phyloP scores from a whole-genome alignment of 2,888 invertebrate species.

The Thumatha senex region DNA sequence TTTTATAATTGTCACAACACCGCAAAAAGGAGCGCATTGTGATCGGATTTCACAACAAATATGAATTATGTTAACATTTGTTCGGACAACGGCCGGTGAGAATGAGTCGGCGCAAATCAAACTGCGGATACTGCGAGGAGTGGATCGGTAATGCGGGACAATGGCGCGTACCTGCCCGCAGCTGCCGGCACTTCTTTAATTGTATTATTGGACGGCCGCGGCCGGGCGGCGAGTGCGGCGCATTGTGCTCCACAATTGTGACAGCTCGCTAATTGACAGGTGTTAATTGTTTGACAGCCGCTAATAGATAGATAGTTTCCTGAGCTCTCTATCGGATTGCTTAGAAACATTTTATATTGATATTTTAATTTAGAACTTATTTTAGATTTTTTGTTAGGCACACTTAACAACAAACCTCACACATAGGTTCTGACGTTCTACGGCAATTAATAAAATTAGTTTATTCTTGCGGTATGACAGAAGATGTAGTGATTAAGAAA shows the following conservation, averaged over 20 bases:
- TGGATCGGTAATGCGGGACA: constrained; percentile 2
- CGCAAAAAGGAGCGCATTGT: constrained; percentile 37
- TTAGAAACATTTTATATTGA: too few relatives aligned
- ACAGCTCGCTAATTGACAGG: constrained; percentile 63
- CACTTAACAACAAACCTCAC: too few relatives aligned
- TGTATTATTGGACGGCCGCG: constrained; percentile 35
- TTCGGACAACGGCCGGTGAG: constrained; percentile 9
- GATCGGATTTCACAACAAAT: constrained; percentile 48
- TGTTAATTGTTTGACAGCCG: constrained; percentile 29
- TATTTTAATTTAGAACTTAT: too few relatives aligned
- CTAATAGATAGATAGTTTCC: not conserved
- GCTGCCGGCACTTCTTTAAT: constrained; percentile 49
- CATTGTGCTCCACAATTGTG: constrained; percentile 45
- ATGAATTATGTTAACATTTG: constrained; percentile 19
- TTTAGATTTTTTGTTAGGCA: too few relatives aligned
- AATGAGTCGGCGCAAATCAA: constrained; percentile 41
- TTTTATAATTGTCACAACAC: constrained; percentile 26
- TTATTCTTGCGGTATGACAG: too few relatives aligned
- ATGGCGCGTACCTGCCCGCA: constrained; percentile 45
- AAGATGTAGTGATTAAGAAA: too few relatives aligned
- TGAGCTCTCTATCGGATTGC: not conserved
- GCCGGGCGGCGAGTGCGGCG: constrained; percentile 24
- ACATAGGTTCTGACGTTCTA: too few relatives aligned
- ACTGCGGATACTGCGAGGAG: constrained; percentile 19
- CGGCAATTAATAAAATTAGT: too few relatives aligned